Conservation (phyloP, 1,140 invertebrate genomes). For the Drosophila kikkawai region DNA sequence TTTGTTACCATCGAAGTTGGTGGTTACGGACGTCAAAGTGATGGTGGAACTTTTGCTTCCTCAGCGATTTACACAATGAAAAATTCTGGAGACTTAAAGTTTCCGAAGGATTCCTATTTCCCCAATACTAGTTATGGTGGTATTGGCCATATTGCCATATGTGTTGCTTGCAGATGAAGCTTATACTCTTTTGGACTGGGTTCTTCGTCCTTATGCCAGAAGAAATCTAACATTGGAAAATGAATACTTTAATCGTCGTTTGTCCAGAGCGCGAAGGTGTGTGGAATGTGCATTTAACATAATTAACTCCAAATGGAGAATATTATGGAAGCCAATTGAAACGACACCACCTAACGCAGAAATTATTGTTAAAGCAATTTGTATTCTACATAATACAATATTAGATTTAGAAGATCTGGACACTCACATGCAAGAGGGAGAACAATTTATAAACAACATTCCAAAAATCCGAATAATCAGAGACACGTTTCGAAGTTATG, state of each 20-base stretch:
- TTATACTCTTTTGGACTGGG: conserved; percentile 84
- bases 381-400: conserved; percentile 37
- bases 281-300: conserved; percentile 34
- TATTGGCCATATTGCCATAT: too few relatives aligned
- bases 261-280: conserved; percentile 28
- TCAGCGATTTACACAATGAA: conserved; percentile 85
- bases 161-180: conserved; percentile 86
- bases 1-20: conserved; percentile 85
- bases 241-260: conserved; percentile 31
- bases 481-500: too few relatives aligned
- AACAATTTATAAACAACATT: too few relatives aligned
- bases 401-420: conserved; percentile 20
- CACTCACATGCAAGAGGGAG: conserved; percentile 4
- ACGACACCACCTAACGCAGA: conserved; percentile 22
- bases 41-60: conserved; percentile 84
- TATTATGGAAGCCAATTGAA: conserved; percentile 30
- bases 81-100: conserved; percentile 36
- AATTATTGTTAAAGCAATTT: conserved; percentile 39
- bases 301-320: conserved; percentile 31
- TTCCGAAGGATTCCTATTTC: conserved; percentile 31
- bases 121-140: conserved; percentile 85
- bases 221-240: conserved; percentile 33
- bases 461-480: too few relatives aligned
- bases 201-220: conserved; percentile 85
- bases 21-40: conserved; percentile 82